Percentiles rank a stretch among this genome's conserved stretches.
These are phyloP conservation scores for Microcebus ravelobensis DNA, from an alignment of 2,113 vertebrate species.

Conservation along the genomic window DNA sequence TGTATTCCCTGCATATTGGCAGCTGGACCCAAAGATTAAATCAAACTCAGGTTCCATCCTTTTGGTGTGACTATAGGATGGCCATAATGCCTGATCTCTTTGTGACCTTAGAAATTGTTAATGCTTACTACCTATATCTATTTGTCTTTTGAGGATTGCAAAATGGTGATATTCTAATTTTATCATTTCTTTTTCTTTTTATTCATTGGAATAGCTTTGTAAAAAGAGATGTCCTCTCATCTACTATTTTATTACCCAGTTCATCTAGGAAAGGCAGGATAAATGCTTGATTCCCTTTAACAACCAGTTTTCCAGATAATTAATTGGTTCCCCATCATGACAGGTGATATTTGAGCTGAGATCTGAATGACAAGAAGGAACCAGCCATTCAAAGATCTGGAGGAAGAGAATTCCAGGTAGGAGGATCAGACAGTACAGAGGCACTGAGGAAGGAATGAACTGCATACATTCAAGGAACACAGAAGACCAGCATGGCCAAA, in stretches of 20 bases:
- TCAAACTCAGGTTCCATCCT: not conserved
- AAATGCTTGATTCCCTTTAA: not conserved
- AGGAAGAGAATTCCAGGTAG: slow-evolving; percentile 5
- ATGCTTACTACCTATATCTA: not conserved
- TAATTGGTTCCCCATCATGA: not conserved
- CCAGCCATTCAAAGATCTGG: not conserved
- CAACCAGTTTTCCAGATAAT: slow-evolving; percentile 24
- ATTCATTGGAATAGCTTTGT: not conserved
- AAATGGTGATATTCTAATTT: slow-evolving; percentile 13
- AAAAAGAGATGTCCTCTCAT: not conserved
- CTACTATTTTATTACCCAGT: not conserved
- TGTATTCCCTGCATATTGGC: not conserved
- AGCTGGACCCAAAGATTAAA: not conserved
- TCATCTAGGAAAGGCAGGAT: slow-evolving; percentile 5
- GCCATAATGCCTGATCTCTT: not conserved
- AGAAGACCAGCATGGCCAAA: not conserved
- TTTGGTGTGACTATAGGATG: not conserved
- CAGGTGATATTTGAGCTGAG: not conserved
- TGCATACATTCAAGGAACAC: not conserved
- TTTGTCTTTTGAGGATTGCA: not conserved
- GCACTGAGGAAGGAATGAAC: not conserved
- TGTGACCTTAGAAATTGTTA: not conserved
- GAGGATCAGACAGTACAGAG: not conserved
- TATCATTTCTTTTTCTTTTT: not conserved
- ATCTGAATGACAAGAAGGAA: not conserved